A percentile compares a stretch with the other conserved stretches of the same genome.
phyloP scores from a whole-genome alignment of 2,797 vertebrate species.

The Heterohyrax brucei region DNA sequence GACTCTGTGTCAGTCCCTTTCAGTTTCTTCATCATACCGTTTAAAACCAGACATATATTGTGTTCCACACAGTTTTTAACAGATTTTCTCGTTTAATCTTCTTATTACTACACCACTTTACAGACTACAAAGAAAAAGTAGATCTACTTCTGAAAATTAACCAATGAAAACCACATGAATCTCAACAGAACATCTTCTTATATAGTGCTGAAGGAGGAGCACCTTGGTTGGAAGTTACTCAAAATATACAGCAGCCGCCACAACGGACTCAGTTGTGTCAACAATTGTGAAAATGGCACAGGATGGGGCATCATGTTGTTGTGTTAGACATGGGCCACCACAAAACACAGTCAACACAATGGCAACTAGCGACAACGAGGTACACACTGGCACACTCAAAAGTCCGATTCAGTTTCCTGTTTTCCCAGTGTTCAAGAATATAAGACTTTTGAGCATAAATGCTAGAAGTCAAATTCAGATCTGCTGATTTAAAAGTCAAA shows the following conservation, averaged over 20 bases:
- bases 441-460: not conserved
- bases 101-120: not conserved
- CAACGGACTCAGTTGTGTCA: not conserved
- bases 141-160: not conserved
- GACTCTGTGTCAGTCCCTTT: not conserved
- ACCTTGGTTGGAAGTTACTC: not conserved
- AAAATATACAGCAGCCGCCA: not conserved
- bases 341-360: not conserved
- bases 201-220: not conserved
- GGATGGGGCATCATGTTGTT: not conserved
- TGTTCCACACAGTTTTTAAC: not conserved
- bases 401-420: not conserved
- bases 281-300: not conserved
- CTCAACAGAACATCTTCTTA: not conserved
- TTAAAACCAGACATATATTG: not conserved
- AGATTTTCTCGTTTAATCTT: not conserved
- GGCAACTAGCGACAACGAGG: not conserved
- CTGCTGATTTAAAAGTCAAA: conserved; percentile 21
- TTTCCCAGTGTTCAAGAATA: not conserved
- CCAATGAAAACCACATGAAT: not conserved
- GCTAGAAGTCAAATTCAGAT: conserved; percentile 50
- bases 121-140: not conserved
- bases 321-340: not conserved
- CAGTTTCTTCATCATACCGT: not conserved
- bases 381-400: not conserved